Percentiles rank a stretch among this genome's conserved stretches.
phyloP scores from a whole-genome alignment of 2,113 vertebrate species.

The Myanophis thanlyinensis region DNA sequence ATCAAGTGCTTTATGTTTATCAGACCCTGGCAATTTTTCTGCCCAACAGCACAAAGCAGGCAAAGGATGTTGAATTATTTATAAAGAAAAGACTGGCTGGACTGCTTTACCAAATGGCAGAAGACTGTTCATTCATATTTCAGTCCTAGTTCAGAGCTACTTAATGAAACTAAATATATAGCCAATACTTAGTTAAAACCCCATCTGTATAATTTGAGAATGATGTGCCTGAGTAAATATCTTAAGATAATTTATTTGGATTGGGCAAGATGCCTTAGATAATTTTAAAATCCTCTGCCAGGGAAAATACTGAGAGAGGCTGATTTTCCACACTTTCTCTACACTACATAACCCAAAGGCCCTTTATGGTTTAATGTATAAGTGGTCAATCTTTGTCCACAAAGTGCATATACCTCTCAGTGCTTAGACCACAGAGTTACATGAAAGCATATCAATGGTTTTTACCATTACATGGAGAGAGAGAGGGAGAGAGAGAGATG shows the following conservation, averaged over 20 bases:
- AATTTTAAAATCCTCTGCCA: background rate
- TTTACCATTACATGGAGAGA: background rate
- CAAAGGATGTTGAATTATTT: slow-evolving; percentile 35
- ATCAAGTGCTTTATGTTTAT: slow-evolving; percentile 1
- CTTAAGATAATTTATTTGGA: background rate
- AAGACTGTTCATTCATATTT: background rate
- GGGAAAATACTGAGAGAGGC: background rate
- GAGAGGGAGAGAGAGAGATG: background rate
- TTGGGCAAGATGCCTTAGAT: background rate
- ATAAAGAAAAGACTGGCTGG: background rate
- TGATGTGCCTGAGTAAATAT: background rate
- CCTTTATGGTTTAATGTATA: background rate
- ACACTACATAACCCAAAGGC: background rate
- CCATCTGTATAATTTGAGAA: background rate
- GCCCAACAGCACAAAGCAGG: slow-evolving; percentile 4
- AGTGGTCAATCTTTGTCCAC: background rate
- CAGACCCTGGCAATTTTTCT: background rate
- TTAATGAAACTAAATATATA: background rate
- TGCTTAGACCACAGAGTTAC: background rate
- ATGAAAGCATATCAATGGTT: background rate
- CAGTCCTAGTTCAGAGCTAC: background rate
- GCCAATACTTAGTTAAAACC: background rate
- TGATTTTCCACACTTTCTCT: background rate
- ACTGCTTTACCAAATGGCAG: slow-evolving; percentile 9
- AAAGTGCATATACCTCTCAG: background rate